phyloP scores from a whole-genome alignment of 2,797 vertebrate genomes.

The Crenichthys baileyi region DNA sequence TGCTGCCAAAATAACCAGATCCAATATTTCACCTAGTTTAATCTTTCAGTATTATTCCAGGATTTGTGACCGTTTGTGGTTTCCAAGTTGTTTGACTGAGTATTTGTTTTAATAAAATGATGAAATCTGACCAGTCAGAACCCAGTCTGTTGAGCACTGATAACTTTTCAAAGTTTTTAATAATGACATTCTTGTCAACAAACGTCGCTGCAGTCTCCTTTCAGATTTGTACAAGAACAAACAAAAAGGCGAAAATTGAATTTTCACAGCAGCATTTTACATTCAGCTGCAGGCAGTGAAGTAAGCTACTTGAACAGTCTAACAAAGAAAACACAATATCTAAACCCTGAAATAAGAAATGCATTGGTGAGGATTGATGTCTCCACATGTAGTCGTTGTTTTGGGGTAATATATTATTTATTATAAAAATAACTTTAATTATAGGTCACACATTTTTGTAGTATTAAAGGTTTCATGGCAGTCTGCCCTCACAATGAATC shows the following conservation, averaged over 20 bases:
- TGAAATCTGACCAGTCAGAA: background rate
- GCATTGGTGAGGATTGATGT: background rate
- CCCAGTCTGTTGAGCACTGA: background rate
- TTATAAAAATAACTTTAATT: slow-evolving; percentile 1
- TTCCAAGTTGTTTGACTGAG: background rate
- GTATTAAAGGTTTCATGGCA: background rate
- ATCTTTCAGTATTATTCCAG: background rate
- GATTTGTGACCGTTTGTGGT: background rate
- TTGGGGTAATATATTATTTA: background rate
- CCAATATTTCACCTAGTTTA: background rate
- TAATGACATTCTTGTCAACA: slow-evolving; percentile 4
- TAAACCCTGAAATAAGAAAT: background rate
- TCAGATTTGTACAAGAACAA: slow-evolving; percentile 1
- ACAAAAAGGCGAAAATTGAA: slow-evolving; percentile 3
- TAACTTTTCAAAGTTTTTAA: slow-evolving; percentile 3
- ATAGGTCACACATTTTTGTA: background rate
- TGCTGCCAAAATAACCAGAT: background rate
- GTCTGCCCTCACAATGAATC: background rate
- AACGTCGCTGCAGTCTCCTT: background rate
- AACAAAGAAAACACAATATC: background rate
- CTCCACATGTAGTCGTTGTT: background rate
- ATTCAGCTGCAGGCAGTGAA: slow-evolving; percentile 2
- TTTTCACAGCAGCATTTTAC: slow-evolving; percentile 2
- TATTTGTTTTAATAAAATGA: background rate
- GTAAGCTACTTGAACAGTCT: background rate